These are phyloP conservation scores for Hycleus cichorii DNA, from an alignment of 1,140 invertebrate genomes.

Conservation along the genomic window DNA sequence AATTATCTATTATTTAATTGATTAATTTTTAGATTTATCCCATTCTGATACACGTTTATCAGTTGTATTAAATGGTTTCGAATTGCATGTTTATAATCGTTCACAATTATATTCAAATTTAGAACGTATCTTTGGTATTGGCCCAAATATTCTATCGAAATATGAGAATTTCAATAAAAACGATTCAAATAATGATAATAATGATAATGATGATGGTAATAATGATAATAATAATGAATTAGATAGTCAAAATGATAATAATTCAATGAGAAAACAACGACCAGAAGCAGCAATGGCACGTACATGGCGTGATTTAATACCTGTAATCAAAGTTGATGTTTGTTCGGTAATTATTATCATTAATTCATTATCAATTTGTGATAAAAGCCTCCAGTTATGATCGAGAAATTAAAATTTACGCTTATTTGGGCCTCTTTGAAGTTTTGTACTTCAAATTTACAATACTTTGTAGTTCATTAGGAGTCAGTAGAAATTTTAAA, in stretches of 20 bases:
- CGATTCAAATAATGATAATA: constrained; percentile 8
- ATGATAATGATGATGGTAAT: constrained; percentile 17
- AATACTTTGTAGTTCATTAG: no score
- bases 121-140: constrained; percentile 83
- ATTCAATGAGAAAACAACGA: constrained; percentile 53
- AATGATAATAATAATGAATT: constrained; percentile 21
- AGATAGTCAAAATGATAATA: constrained; percentile 20
- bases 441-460: no score
- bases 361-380: no score
- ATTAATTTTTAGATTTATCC: constrained; percentile 62
- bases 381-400: no score
- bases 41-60: constrained; percentile 92
- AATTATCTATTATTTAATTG: no score
- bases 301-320: constrained; percentile 93
- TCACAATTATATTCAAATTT: constrained; percentile 81
- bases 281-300: constrained; percentile 69
- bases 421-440: no score
- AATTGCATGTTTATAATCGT: constrained; percentile 93
- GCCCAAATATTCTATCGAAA: constrained; percentile 64
- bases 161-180: constrained; percentile 36
- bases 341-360: constrained; percentile 55
- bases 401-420: no score
- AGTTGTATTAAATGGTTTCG: constrained; percentile 91
- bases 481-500: no score
- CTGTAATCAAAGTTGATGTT: constrained; percentile 93